Base-by-base conservation (phyloP, 1,140 invertebrate species). In the Patella vulgata region DNA sequence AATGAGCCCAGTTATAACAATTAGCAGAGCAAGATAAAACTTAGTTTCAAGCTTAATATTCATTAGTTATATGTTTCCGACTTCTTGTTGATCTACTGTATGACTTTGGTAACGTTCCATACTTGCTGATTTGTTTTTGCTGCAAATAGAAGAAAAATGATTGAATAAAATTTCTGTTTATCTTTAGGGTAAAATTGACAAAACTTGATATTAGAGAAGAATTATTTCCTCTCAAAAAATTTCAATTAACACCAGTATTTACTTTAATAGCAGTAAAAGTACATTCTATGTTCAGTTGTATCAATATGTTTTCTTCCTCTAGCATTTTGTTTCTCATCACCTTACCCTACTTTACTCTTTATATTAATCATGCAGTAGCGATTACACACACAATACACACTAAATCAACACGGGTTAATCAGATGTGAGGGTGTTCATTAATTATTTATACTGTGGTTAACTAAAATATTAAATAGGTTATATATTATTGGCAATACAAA, bases 51-150 rank as follows among this genome's bases (percentile, higher is more conserved):
- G n/a, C 21, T 28, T 14, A 48, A 52, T n/a, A 52, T 27, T 19
- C 50, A 30, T 25, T 27, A 52, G 25, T 3, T 52, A 62, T 44
- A 19, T 60, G 44, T 39, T 66, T 63, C 40, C 60, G 50, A 21
- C 51, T 52, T 44, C 51, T 50, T 46, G 71, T 55, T 27, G 54
- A 66, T 43, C 68, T 53, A 8, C 46, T 55, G 36, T 68, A 47
- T 14, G 69, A 71, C 30, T 70, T 63, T 52, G 75, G 75, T 46
- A 77, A 51, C 17, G 75, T 77, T 27, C 68, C 75, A 46, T 74
- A 77, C 11, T 68, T 70, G 44, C 73, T 72, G 23, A 64, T 63
- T 33, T 68, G 66, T 58, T 68, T 69, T 56, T 68, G 64, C 75
- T 77, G 66, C 12, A 67, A 56, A 61, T 54, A 23, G 33, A 33